Evolutionary conservation across 2,888 invertebrate species (phyloP).

Genomic region (Seira musarum): DNA sequence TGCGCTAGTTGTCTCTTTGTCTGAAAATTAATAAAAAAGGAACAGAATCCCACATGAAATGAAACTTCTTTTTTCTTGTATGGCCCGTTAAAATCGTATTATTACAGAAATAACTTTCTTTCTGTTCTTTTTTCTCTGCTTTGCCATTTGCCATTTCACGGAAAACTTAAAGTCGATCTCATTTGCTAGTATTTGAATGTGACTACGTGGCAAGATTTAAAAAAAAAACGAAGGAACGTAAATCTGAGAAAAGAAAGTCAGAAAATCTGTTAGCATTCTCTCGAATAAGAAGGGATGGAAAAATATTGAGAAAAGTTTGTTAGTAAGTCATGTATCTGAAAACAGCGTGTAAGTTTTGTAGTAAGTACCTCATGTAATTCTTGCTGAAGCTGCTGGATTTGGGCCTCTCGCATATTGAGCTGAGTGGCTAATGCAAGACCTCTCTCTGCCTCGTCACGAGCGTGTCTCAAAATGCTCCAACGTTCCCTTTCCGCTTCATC

Average conservation of each 20-base stretch:
- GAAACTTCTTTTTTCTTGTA: not conserved
- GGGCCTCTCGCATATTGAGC: slow-evolving; percentile 88
- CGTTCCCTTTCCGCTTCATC: slow-evolving; percentile 89
- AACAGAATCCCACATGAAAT: slow-evolving; percentile 14
- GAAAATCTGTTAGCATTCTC: slow-evolving; percentile 7
- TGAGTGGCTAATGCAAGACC: slow-evolving; percentile 89
- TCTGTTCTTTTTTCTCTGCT: not conserved
- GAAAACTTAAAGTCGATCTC: not conserved
- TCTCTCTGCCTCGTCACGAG: slow-evolving; percentile 91
- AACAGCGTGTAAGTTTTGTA: slow-evolving; percentile 38
- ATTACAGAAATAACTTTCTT: slow-evolving; percentile 6
- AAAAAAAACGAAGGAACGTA: slow-evolving; percentile 12
- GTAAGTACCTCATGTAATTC: slow-evolving; percentile 84
- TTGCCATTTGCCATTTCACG: not conserved
- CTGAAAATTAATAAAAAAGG: slow-evolving; percentile 72
- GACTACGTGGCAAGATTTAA: slow-evolving; percentile 6
- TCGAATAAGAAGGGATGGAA: not conserved
- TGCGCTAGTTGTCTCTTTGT: slow-evolving; percentile 81
- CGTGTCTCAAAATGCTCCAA: slow-evolving; percentile 89
- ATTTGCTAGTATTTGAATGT: slow-evolving; percentile 1
- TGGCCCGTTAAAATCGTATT: slow-evolving; percentile 12
- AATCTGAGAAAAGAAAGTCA: slow-evolving; percentile 15
- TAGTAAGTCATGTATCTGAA: slow-evolving; percentile 30
- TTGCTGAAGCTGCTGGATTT: slow-evolving; percentile 87
- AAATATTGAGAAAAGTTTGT: slow-evolving; percentile 2